Percentiles rank a stretch among this genome's conserved stretches.
Evolutionary conservation across 2,113 vertebrate genomes (phyloP).

Genomic region (human (Homo sapiens)): DNA sequence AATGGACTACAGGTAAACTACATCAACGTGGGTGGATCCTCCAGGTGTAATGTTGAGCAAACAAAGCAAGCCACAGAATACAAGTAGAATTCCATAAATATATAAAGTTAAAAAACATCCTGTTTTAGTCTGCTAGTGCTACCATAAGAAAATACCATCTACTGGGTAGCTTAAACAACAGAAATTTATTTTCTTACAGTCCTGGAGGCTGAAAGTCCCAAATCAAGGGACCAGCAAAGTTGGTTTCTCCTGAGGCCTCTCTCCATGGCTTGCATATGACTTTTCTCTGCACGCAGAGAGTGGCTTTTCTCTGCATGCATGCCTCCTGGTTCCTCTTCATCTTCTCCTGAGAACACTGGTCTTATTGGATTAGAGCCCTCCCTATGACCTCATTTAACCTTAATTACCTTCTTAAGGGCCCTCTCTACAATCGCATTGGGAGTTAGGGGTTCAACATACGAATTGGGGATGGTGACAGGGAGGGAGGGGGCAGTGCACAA

Average conservation of each 20-base stretch:
- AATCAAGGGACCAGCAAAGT: neutral
- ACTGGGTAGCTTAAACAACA: neutral
- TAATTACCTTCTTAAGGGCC: neutral
- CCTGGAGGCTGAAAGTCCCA: neutral
- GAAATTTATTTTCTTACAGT: neutral
- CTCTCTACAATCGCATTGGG: neutral
- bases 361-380: neutral
- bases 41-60: neutral
- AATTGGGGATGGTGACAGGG: neutral
- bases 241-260: neutral
- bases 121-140: neutral
- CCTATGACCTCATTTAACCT: neutral
- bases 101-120: slow-evolving; percentile 11
- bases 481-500: too few relatives aligned
- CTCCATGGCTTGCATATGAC: neutral
- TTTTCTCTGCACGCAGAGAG: neutral
- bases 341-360: neutral
- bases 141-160: neutral
- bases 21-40: neutral
- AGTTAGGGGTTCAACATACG: neutral
- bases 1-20: neutral
- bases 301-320: neutral
- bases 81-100: neutral
- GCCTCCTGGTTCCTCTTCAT: too few relatives aligned
- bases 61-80: neutral